Evolutionary conservation across 2,797 vertebrate genomes (phyloP), one percentile per base, ranked within the genome.

Genomic region (Ctenopoma kingsleyae): DNA sequence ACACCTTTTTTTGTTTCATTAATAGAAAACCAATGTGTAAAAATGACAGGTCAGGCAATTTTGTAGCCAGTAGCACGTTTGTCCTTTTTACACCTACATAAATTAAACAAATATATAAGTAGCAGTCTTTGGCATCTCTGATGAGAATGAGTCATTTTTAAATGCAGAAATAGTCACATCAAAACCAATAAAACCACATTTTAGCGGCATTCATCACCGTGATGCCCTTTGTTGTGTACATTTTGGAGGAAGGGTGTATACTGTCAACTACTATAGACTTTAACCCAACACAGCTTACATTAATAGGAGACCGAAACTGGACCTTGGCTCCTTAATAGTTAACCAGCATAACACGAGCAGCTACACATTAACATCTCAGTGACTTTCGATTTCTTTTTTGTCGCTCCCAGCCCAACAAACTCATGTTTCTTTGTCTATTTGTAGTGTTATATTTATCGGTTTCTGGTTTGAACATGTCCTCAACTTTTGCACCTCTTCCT

Each of bases 321-420:
- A 83, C 87, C 71, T 71, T 81, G 81, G 51, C 62, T 82, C 56
- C 67, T 8, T 69, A 83, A 83, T 87, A 54, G 78, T 81, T 90
- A 88, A 90, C 90, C 41, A 71, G 57, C 23, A 68, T 30, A 38
- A 56, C 35, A 49, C 30, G 40, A 19, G 38, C 23, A 65, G 81
- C 75, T 88, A 87, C 89, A 89, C 56, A 89, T 89, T 85, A 89
- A 91, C 86, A 60, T 40, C 30, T 54, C 6, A 68, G 22, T 25
- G 16, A 58, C 54, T 36, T 56, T 67, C 19, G 5, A 32, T 68
- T 36, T 36, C 2, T 36, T 57, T 30, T 58, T 38, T 64, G 16
- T 27, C 2, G 8, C 0, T 10, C 11, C n/a, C 3, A 38, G 19
- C 10, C 38, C 23, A 13, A 15, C 27, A 8, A 50, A 40, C 5